These are phyloP conservation scores for Zygothrica quintamaculata DNA, from an alignment of 2,888 invertebrate genomes.

Conservation along the genomic window DNA sequence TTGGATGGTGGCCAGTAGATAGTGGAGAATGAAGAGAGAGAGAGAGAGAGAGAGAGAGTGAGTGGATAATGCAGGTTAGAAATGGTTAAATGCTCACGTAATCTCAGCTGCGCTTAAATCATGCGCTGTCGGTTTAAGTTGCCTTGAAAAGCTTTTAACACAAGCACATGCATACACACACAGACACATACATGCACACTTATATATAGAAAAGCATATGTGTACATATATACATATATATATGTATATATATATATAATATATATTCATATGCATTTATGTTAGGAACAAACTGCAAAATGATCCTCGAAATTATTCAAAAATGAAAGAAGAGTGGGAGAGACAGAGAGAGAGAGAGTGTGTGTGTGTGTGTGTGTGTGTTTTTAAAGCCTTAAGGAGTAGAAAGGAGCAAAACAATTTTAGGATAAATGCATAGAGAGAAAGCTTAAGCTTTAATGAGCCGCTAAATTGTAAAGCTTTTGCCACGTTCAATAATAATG, in stretches of 20 bases:
- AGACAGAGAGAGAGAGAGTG: background rate
- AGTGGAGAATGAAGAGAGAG: background rate
- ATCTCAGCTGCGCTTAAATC: conserved; percentile 11
- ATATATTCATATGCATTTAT: background rate
- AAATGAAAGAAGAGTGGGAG: background rate
- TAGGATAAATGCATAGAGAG: background rate
- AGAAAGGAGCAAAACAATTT: too few relatives aligned
- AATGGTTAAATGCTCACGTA: conserved; percentile 24
- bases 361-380: too few relatives aligned
- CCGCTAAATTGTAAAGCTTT: conserved; percentile 41
- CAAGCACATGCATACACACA: too few relatives aligned
- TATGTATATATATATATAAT: background rate
- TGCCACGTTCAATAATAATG: conserved; percentile 59
- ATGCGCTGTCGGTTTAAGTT: conserved; percentile 10
- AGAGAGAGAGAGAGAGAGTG: background rate
- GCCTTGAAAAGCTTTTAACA: conserved; percentile 30
- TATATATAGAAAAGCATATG: background rate
- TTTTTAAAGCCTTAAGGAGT: too few relatives aligned
- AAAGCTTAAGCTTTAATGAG: conserved; percentile 20
- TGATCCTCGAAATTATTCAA: conserved; percentile 16
- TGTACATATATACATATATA: background rate
- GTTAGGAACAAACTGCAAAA: too few relatives aligned
- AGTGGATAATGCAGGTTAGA: background rate
- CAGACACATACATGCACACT: background rate
- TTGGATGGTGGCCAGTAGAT: background rate